Evolutionary conservation across 2,888 invertebrate species (phyloP).

Genomic region (Andricus quercusramuli): DNA sequence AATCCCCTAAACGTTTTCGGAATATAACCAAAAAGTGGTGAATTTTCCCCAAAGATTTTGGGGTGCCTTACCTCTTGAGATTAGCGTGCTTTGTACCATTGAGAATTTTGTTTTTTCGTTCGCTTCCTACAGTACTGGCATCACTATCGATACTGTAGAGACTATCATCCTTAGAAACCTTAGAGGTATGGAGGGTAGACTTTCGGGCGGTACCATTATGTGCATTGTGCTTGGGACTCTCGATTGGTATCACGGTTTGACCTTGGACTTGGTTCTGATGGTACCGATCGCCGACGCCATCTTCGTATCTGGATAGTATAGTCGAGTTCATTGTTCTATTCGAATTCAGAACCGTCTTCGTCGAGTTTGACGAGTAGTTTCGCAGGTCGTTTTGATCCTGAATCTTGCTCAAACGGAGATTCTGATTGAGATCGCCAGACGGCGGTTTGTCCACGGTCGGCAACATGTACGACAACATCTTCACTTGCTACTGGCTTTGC

Average conservation of each 20-base stretch:
- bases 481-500: conserved; percentile 52
- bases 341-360: conserved; percentile 57
- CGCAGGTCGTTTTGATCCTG: conserved; percentile 54
- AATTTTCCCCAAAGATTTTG: neutral
- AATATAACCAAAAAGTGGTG: too few relatives aligned
- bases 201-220: conserved; percentile 77
- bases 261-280: conserved; percentile 53
- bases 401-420: conserved; percentile 55
- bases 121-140: conserved; percentile 82
- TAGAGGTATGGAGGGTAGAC: conserved; percentile 63
- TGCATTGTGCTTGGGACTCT: conserved; percentile 77
- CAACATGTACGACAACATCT: conserved; percentile 90
- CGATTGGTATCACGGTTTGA: conserved; percentile 59
- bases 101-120: conserved; percentile 85
- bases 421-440: conserved; percentile 76
- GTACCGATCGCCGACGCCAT: conserved; percentile 53
- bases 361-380: conserved; percentile 55
- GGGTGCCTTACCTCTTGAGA: conserved; percentile 83
- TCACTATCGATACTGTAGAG: conserved; percentile 86
- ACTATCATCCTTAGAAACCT: conserved; percentile 83
- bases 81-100: conserved; percentile 87
- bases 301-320: conserved; percentile 60
- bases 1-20: too few relatives aligned
- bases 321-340: conserved; percentile 63
- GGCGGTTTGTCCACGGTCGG: conserved; percentile 89